phyloP scores from a whole-genome alignment of 2,888 invertebrate species.

The Allolobophora icterica region DNA sequence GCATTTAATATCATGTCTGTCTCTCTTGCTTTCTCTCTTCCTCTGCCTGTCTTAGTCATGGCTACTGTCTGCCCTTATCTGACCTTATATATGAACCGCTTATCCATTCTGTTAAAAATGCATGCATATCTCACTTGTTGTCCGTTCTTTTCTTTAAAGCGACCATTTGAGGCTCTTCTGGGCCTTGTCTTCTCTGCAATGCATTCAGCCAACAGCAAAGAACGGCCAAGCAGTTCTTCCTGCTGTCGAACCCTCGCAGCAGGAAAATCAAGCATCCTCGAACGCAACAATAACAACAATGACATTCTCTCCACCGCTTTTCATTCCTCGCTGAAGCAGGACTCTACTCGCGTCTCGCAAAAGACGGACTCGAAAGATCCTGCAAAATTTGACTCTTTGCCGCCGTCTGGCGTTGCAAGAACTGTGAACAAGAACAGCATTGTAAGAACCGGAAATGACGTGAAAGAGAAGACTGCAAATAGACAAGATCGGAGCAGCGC shows the following conservation, averaged over 20 bases:
- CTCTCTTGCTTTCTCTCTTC: not conserved
- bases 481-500: not conserved
- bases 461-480: not conserved
- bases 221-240: not conserved
- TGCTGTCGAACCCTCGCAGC: not conserved
- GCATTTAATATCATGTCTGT: not conserved
- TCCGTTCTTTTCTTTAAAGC: not conserved
- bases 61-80: too few species aligned
- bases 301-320: not conserved
- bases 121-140: not conserved
- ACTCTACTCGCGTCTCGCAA: not conserved
- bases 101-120: not conserved
- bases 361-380: not conserved
- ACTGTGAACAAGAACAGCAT: not conserved
- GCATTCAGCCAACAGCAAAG: not conserved
- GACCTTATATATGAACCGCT: not conserved
- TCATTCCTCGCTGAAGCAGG: not conserved
- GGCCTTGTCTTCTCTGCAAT: not conserved
- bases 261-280: not conserved
- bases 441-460: not conserved
- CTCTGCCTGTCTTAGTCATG: not conserved
- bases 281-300: not conserved
- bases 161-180: not conserved
- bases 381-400: not conserved
- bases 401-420: not conserved